Evolutionary conservation across 1,140 invertebrate species (phyloP), one percentile per base, ranked within the genome.

Genomic region (Temnothorax longispinosus): DNA sequence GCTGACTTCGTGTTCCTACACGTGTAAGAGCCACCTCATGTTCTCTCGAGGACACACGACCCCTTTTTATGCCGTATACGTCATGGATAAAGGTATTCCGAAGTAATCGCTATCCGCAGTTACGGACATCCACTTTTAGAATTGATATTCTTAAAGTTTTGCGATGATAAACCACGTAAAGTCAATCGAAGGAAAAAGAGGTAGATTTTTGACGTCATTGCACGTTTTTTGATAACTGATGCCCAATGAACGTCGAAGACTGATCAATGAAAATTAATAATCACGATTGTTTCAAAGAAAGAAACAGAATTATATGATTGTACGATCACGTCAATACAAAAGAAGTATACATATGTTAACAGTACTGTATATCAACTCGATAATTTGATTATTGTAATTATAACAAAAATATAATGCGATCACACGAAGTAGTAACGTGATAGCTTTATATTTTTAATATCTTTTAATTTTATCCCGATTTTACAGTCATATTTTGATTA

Each of bases 31-130:
- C 2, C 13, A 2, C 13, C 35, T 81, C 32, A 15, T 3, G 15
- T 41, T 69, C 80, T 82, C 11, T 58, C 67, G 54, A 82, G 67
- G 54, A 84, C 65, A 41, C 38, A 35, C 54, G 54, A 27, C 41
- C 69, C 41, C 56, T 75, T 75, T 84, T 75, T 60, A 62, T 47
- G n/a, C 18, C n/a, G 52, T 21, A 27, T 4, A 62, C 54, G 54
- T 84, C 69, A 84, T 21, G 41, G 80, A 62, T 84, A 38, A 27
- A 27, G 1, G 27, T 27, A 27, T 75, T 74, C 27, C 54, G 1
- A 84, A 84, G 54, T 32, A 21, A 81, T 52, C 32, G 2, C 18
- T 58, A 50, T 58, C 50, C 62, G 8, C 8, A 10, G 47, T 54
- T 56, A 18, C 38, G 21, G 7, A 18, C 35, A 27, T 38, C 21